A percentile compares a stretch with the other conserved stretches of the same genome.
phyloP scores from a whole-genome alignment of 2,797 vertebrate genomes.

The Diplodus sargus region DNA sequence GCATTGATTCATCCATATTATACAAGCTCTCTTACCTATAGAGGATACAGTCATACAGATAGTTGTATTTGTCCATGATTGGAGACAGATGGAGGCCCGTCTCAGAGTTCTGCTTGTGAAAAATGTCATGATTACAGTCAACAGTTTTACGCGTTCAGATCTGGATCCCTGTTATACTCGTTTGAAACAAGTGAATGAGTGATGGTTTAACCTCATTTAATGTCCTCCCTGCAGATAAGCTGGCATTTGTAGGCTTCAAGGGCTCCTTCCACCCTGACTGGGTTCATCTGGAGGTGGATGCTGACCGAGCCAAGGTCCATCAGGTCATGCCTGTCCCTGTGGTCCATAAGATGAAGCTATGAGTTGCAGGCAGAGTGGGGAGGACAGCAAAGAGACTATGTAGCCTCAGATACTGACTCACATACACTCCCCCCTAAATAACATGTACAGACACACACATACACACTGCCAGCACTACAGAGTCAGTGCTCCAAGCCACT shows the following conservation, averaged over 20 bases:
- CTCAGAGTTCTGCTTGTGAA: neutral
- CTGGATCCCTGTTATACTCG: neutral
- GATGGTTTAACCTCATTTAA: neutral
- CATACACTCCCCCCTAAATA: neutral
- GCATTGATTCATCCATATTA: no score
- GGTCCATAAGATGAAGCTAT: slow-evolving; percentile 90
- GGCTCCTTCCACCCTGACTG: slow-evolving; percentile 91
- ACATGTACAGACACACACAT: slow-evolving; percentile 9
- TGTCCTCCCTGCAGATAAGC: slow-evolving; percentile 87
- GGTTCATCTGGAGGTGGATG: slow-evolving; percentile 87
- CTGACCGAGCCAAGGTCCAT: slow-evolving; percentile 90
- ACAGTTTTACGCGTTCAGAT: neutral
- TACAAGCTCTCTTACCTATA: no score
- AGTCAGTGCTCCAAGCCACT: slow-evolving; percentile 41
- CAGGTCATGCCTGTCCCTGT: slow-evolving; percentile 94
- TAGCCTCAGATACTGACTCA: slow-evolving; percentile 28
- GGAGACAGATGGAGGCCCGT: neutral
- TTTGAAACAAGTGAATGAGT: neutral
- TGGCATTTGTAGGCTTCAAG: slow-evolving; percentile 93
- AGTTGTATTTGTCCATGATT: neutral
- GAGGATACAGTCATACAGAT: no score
- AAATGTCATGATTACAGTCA: no score
- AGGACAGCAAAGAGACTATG: slow-evolving; percentile 42
- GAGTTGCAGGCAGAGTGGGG: slow-evolving; percentile 64
- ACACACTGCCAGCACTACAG: slow-evolving; percentile 44